Base-by-base conservation (phyloP, 2,113 vertebrate species). In the Lathamus discolor region DNA sequence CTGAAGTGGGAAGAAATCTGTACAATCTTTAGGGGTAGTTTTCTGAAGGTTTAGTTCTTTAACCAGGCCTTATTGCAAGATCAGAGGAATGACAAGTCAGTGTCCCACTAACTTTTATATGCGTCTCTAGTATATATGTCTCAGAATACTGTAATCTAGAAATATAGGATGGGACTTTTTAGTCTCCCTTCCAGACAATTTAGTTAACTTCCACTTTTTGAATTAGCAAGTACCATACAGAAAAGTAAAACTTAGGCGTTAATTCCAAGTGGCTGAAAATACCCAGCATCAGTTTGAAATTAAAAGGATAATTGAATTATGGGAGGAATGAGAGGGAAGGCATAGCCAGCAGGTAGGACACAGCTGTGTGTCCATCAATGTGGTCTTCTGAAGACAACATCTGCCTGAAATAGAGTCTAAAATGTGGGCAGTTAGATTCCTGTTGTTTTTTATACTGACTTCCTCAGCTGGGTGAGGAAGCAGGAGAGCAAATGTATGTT, bases 51-150 rank as follows among this genome's bases (percentile, higher is more conserved):
- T 73, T 86, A 44, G 27, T 80, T 88, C 17, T 88, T 35, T 73
- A 64, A 62, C 4, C 20, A 59, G 10, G 25, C 28, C 52, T 81
- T 44, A 22, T 66, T 78, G n/a, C 33, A 62, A 17, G 19, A 51
- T 94, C 44, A 62, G 43, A 72, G 62, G 46, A 69, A 29, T 4
- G 9, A 33, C 33, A n/a, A 59, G 55, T n/a, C n/a, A n/a, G 33
- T 20, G 11, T 83, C 49, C 29, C 13, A 33, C 25, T 55, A 64
- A 63, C 41, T 63, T 78, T 13, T 35, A 37, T 55, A 8, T 75
- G 37, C 29, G 12, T 59, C 20, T n/a, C 19, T 86, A 13, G 48
- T 35, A 2, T 33, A 3, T 83, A 17, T 0, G 0, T 86, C 13
- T 79, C 17, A 73, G 23, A 67, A 55, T 72, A 64, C 29, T 48